Base-by-base conservation (phyloP, 2,797 vertebrate genomes). In the Diplodus puntazzo region DNA sequence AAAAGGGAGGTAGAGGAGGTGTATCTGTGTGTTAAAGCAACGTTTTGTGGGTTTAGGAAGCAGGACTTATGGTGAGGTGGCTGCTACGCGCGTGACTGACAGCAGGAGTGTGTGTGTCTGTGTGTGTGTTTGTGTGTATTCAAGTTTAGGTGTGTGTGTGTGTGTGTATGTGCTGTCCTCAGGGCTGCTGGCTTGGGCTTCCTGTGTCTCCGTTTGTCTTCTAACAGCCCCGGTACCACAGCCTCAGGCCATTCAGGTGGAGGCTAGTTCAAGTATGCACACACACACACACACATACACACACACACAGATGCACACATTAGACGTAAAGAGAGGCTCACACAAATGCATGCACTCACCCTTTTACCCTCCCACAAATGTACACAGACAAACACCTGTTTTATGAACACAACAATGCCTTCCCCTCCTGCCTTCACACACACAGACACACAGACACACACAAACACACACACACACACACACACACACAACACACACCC, bases 101-200 rank as follows among this genome's bases (percentile, higher is more conserved):
- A 90, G 82, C 27, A 3, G 78, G 65, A 78, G 81, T 80, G 69
- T 73, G 70, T 81, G 75, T 81, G 52, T 66, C 61, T 74, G 77
- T 76, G 79, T 79, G 65, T 79, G 70, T 81, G 73, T 82, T 42
- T 23, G 64, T 84, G 43, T 69, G 69, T 42, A n/a, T n/a, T n/a
- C n/a, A n/a, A n/a, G 63, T 25, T 21, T 63, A 75, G 65, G 69
- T 77, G 55, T 68, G 59, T 81, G 63, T 73, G 58, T 71, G 60
- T 42, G 25, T 76, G 78, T 82, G 73, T 73, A 78, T 77, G 81
- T 79, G 79, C 60, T 83, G 80, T 92, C 96, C 96, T 96, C 82
- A 66, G 94, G 94, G 95, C 95, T 96, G 94, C 95, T 94, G 95
- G 95, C 95, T 95, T 92, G 89, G 86, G 94, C 95, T 96, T 97